Evolutionary conservation across 92 coral and sea anemone genomes (phyloP).

Genomic region (Metridium senile): DNA sequence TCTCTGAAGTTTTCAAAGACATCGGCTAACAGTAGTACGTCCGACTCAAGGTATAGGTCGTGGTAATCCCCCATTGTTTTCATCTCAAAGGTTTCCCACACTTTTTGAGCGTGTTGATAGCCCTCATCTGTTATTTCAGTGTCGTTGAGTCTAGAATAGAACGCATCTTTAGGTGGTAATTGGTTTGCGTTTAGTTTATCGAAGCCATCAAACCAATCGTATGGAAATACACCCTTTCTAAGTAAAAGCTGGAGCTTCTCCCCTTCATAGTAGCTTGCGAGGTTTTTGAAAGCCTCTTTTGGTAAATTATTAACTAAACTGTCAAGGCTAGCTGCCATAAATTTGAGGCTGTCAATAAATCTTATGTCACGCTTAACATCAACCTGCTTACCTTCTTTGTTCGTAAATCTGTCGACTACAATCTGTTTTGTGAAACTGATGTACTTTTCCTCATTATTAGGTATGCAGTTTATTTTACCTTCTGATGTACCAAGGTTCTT

Average conservation of each 20-base stretch:
- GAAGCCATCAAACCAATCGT: slow-evolving; percentile 31
- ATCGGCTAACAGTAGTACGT: slow-evolving; percentile 39
- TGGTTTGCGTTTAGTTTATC: slow-evolving; percentile 4
- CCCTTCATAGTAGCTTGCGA: not conserved
- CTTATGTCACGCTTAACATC: slow-evolving; percentile 36
- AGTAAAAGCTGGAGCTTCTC: slow-evolving; percentile 14
- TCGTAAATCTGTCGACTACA: not conserved
- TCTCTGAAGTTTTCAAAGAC: slow-evolving; percentile 52
- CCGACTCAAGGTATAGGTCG: slow-evolving; percentile 24
- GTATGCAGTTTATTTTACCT: slow-evolving; percentile 52
- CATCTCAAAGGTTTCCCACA: slow-evolving; percentile 47
- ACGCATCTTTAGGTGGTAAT: slow-evolving; percentile 34
- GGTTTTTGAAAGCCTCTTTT: slow-evolving; percentile 25
- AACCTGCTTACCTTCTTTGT: slow-evolving; percentile 31
- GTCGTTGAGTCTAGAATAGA: slow-evolving; percentile 24
- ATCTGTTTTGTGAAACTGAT: slow-evolving; percentile 48
- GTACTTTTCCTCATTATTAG: slow-evolving; percentile 62
- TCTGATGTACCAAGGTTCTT: slow-evolving; percentile 44
- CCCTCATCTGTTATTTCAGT: slow-evolving; percentile 27
- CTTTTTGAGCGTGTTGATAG: slow-evolving; percentile 36
- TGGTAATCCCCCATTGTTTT: slow-evolving; percentile 47
- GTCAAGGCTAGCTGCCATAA: slow-evolving; percentile 39
- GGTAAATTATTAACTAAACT: slow-evolving; percentile 33
- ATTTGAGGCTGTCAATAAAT: slow-evolving; percentile 56
- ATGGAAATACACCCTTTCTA: slow-evolving; percentile 49